These are phyloP conservation scores for Calidris pugnax DNA, from an alignment of 2,113 vertebrate genomes.

Conservation along the genomic window DNA sequence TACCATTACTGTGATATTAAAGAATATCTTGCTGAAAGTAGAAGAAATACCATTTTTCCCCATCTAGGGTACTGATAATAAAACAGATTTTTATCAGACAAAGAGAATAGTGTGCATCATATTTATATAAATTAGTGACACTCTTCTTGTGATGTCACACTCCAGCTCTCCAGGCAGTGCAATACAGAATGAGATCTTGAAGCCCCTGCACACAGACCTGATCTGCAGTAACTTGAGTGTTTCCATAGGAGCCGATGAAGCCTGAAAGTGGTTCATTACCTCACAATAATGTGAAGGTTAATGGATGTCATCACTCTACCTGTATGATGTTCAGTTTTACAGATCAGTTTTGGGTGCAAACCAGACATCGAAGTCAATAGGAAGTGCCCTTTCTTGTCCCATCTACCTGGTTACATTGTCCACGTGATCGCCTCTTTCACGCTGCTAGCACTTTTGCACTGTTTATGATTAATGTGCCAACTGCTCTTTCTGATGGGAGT, in stretches of 20 bases:
- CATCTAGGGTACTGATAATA: not conserved
- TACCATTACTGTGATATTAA: not conserved
- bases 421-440: not conserved
- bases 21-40: not conserved
- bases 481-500: not conserved
- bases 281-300: slow-evolving; percentile 15
- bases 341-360: not conserved
- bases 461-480: not conserved
- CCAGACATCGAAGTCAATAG: not conserved
- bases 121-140: not conserved
- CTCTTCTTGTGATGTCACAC: not conserved
- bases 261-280: not conserved
- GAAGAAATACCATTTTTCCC: not conserved
- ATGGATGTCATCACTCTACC: not conserved
- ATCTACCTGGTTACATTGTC: not conserved
- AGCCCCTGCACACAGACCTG: not conserved
- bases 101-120: not conserved
- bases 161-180: not conserved
- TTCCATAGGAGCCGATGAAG: not conserved
- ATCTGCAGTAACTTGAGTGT: not conserved
- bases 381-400: not conserved
- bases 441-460: not conserved
- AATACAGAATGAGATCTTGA: not conserved
- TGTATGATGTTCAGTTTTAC: not conserved
- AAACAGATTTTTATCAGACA: not conserved